Conservation (phyloP, 2,797 vertebrate species). For the Gymnodraco acuticeps region DNA sequence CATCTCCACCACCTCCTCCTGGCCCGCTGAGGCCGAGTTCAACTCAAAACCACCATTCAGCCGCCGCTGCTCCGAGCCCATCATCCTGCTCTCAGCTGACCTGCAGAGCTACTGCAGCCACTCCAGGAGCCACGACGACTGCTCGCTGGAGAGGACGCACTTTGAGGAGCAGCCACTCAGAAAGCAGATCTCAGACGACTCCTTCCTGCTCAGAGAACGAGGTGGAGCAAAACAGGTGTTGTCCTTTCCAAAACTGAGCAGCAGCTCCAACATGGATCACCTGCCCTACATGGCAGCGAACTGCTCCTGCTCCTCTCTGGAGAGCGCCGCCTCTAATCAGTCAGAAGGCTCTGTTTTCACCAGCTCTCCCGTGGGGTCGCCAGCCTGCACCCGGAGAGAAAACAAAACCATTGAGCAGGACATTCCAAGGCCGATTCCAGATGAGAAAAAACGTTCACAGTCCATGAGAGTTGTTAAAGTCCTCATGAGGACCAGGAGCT, state of each 20-base stretch:
- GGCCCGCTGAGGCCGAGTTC: constrained; percentile 71
- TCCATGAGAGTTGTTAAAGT: constrained; percentile 84
- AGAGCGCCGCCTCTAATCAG: constrained; percentile 84
- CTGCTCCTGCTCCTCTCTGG: constrained; percentile 85
- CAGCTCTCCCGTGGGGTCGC: constrained; percentile 88
- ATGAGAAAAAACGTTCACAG: constrained; percentile 87
- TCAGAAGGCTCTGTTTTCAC: constrained; percentile 90
- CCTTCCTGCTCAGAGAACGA: constrained; percentile 70
- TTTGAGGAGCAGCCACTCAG: constrained; percentile 78
- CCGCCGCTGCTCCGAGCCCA: constrained; percentile 93
- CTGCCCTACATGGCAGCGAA: constrained; percentile 55
- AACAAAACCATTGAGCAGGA: constrained; percentile 73
- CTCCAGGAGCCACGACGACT: constrained; percentile 90
- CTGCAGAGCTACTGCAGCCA: constrained; percentile 77
- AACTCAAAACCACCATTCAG: constrained; percentile 62
- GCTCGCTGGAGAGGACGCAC: constrained; percentile 69
- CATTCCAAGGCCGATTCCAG: constrained; percentile 53
- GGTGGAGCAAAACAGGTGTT: constrained; percentile 15
- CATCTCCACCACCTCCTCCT: constrained; percentile 53
- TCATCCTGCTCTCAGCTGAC: constrained; percentile 70
- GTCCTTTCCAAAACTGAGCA: constrained; percentile 69
- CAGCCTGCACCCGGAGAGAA: constrained; percentile 81
- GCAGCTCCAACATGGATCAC: constrained; percentile 61
- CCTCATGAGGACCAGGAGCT: constrained; percentile 83
- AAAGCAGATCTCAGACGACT: constrained; percentile 86